Base-by-base conservation (phyloP, 2,888 invertebrate species). In the Hedychridium roseum region DNA sequence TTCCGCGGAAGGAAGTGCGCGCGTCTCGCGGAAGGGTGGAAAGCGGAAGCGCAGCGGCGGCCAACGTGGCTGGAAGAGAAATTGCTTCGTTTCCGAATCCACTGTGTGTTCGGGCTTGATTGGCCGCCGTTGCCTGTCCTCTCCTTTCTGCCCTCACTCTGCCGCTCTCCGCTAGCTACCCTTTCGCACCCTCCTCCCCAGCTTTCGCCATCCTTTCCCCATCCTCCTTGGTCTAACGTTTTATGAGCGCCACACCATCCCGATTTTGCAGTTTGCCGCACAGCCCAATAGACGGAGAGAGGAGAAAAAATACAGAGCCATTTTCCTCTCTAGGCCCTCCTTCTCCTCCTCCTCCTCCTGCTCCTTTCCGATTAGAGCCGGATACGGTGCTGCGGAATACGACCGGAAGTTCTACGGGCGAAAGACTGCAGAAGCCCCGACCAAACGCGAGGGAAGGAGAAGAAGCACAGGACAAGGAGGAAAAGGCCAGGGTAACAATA, bases 11-110 rank as follows among this genome's bases (percentile, higher is more conserved):
- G 43, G 12, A 30, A 2, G 14, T 6, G 11, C 14, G 6, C 15
- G 31, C n/a, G 31, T 32, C 15, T 32, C 31, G 31, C 43, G 16
- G 28, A 31, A 17, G 14, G 9, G 31, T 16, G 9, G 20, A 23
- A 14, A 7, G 32, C 11, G 36, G 30, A 6, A 20, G 9, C 14
- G 11, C 14, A 1, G 12, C 2, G 18, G 57, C 56, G 57, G 54
- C 57, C 64, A 64, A 68, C 66, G 68, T 68, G 68, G 68, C 57
- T 61, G 49, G 66, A 70, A 70, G 63, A 70, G 70, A 68, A 65
- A 70, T 69, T 68, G 66, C 70, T 69, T 68, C 70, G 68, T 70
- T 69, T 70, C 63, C 68, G 66, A 68, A 69, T 66, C 60, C 54
- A 51, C 59, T 61, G 63, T 66, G 64, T 62, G 62, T 61, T 62